phyloP scores from a whole-genome alignment of 92 coral and sea anemone genomes.

The Porites rus region DNA sequence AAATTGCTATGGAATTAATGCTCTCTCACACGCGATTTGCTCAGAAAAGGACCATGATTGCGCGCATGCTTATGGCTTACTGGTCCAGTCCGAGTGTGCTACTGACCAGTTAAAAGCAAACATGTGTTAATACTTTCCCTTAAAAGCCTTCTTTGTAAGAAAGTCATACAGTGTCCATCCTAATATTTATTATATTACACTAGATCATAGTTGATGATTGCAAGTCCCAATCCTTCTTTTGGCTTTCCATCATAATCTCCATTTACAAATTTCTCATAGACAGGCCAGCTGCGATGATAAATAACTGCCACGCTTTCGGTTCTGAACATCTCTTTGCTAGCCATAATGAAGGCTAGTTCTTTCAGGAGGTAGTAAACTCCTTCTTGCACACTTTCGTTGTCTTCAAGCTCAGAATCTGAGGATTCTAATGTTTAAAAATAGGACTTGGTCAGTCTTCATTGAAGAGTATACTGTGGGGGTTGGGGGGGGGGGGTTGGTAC shows the following conservation, averaged over 20 bases:
- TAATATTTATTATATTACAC: neutral
- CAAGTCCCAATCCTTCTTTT: conserved; percentile 72
- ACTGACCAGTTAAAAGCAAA: too few species aligned
- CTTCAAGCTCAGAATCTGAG: conserved; percentile 56
- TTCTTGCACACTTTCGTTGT: conserved; percentile 75
- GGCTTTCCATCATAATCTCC: conserved; percentile 76
- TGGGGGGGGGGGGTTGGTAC: too few species aligned
- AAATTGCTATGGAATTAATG: too few species aligned
- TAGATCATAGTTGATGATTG: conserved; percentile 43
- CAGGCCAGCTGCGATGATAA: conserved; percentile 76
- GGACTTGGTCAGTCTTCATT: too few species aligned
- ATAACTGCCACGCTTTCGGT: conserved; percentile 72
- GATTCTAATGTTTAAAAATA: neutral
- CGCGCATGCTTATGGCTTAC: too few species aligned
- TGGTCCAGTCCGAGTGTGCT: too few species aligned
- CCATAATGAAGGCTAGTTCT: conserved; percentile 72
- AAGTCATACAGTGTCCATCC: neutral
- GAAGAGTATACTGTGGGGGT: too few species aligned
- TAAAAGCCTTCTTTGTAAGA: too few species aligned
- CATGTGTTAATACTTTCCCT: too few species aligned
- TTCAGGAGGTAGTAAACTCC: conserved; percentile 69
- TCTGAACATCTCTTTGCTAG: conserved; percentile 70
- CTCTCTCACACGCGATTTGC: too few species aligned
- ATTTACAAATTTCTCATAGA: conserved; percentile 74
- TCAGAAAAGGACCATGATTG: too few species aligned